Evolutionary conservation across 2,113 vertebrate species (phyloP).

Genomic region (Scomber colias): DNA sequence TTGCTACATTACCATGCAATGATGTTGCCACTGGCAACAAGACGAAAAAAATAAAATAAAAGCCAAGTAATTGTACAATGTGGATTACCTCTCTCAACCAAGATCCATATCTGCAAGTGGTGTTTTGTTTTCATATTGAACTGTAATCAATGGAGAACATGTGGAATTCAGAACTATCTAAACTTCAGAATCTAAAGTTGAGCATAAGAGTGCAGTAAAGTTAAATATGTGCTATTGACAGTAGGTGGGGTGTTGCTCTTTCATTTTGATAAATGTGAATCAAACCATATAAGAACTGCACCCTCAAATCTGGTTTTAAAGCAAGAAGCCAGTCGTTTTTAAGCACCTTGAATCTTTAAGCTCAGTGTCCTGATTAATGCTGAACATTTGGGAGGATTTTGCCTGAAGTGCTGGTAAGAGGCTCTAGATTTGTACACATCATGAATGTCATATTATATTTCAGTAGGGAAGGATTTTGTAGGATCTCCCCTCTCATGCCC

Average conservation of each 20-base stretch:
- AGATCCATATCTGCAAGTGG: neutral
- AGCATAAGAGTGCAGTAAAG: neutral
- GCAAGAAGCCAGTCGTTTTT: slow-evolving; percentile 28
- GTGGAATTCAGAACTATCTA: too few species aligned
- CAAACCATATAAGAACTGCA: slow-evolving; percentile 25
- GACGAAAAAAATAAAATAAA: neutral
- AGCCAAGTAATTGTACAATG: neutral
- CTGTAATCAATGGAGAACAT: neutral
- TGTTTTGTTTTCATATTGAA: neutral
- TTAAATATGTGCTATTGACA: too few species aligned
- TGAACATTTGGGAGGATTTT: slow-evolving; percentile 65
- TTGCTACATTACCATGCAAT: neutral
- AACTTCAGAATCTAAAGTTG: too few species aligned
- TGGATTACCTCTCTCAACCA: too few species aligned
- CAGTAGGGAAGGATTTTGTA: slow-evolving; percentile 48
- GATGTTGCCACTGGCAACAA: neutral
- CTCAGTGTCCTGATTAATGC: slow-evolving; percentile 59
- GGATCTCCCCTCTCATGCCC: slow-evolving; percentile 19
- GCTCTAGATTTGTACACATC: slow-evolving; percentile 67
- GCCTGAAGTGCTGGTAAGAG: slow-evolving; percentile 56
- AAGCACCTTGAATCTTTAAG: slow-evolving; percentile 56
- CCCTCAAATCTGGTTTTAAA: slow-evolving; percentile 40
- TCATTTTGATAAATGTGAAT: slow-evolving; percentile 23
- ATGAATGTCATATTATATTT: slow-evolving; percentile 67
- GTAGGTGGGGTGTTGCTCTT: neutral